A percentile compares a stretch with the other conserved stretches of the same genome.
phyloP scores from a whole-genome alignment of 2,113 vertebrate genomes.

The Lepidothrix coronata region DNA sequence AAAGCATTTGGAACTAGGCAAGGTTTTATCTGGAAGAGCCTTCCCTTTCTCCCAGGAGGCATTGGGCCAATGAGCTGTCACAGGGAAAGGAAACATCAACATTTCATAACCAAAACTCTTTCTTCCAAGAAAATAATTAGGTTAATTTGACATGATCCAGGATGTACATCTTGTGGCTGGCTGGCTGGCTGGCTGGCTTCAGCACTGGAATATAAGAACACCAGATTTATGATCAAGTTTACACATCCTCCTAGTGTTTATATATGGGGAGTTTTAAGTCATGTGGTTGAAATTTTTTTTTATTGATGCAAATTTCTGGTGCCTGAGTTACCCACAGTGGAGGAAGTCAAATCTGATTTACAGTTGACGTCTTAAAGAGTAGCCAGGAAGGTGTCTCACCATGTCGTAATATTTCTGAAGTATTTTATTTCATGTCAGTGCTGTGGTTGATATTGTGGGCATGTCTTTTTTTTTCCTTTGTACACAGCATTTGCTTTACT shows the following conservation, averaged over 20 bases:
- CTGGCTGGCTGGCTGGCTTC: neutral
- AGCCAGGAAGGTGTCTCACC: neutral
- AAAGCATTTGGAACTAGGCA: neutral
- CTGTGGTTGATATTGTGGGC: neutral
- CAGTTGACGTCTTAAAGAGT: neutral
- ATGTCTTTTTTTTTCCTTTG: neutral
- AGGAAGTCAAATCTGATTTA: neutral
- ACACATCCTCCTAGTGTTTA: neutral
- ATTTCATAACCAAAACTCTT: neutral
- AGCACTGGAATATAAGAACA: neutral
- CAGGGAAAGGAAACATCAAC: neutral
- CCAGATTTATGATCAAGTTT: neutral
- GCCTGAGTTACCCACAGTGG: neutral
- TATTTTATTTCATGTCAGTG: neutral
- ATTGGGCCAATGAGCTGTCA: neutral
- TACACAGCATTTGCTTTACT: neutral
- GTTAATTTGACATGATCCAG: neutral
- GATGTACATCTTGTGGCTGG: neutral
- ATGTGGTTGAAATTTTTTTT: neutral
- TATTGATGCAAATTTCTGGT: neutral
- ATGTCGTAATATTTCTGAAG: neutral
- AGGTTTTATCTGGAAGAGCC: neutral
- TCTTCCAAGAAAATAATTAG: slow-evolving; percentile 15
- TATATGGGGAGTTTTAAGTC: neutral
- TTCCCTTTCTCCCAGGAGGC: neutral